Base-by-base conservation (phyloP, 2,888 invertebrate species). In the Agonopterix heracliana region DNA sequence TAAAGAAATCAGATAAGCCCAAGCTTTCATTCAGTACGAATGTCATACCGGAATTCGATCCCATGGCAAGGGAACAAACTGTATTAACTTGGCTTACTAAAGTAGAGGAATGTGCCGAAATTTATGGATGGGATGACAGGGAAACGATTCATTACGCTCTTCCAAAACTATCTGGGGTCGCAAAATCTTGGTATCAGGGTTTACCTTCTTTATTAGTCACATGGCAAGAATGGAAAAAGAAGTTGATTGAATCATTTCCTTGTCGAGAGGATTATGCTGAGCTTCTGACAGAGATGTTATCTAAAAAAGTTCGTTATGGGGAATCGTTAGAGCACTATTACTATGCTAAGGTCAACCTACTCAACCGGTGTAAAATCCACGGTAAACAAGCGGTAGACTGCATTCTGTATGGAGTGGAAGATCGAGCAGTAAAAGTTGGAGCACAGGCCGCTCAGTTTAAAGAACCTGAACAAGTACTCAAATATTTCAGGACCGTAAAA, bases 321-420 rank as follows among this genome's bases (percentile, higher is more conserved):
- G 55, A 57, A 40, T 48, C 54, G 0, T 13, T 57, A 1, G 58
- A 56, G 12, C 17, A 42, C 11, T 55, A 53, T 11, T 56, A 46
- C 34, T 59, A 59, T 34, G 14, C 48, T 0, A 57, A 55, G 48
- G 38, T 57, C 1, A 55, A 55, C 40, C 14, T 57, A 4, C 41
- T 59, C 13, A 57, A 59, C 41, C 35, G 54, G 3, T 61, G 59
- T 41, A 42, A 52, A 7, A 58, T 61, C 14, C n/a, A 10, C 2
- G 58, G 56, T 0, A 51, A 45, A 26, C 40, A 47, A 12, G 59
- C 61, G 1, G 59, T 61, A 9, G 61, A 61, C 14, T 59, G 57
- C 44, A 11, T 61, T 0, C 14, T 59, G 5, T 35, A 50, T 34
- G 59, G 59, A 0, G 35, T 61, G 5, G 59, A 59, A 2, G 61